phyloP scores from a whole-genome alignment of 2,113 vertebrate genomes.

The Oriolus oriolus region DNA sequence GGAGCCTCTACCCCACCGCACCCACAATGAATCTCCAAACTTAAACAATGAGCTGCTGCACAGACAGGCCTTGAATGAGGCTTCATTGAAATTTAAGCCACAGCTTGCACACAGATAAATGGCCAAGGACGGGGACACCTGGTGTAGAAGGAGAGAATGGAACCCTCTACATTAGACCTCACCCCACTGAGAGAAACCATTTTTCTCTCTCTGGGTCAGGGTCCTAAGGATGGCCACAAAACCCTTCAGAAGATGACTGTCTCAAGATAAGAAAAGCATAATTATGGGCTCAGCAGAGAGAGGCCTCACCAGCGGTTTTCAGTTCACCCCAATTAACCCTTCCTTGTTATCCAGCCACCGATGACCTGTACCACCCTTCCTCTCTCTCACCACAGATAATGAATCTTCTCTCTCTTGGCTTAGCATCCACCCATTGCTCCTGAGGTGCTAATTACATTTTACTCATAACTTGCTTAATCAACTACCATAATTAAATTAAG shows the following conservation, averaged over 20 bases:
- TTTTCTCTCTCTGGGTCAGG: not conserved
- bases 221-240: not conserved
- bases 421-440: not conserved
- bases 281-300: not conserved
- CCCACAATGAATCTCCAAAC: not conserved
- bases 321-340: not conserved
- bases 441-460: not conserved
- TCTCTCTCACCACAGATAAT: not conserved
- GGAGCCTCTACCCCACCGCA: not conserved
- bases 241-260: not conserved
- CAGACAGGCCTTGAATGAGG: not conserved
- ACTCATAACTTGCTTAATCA: not conserved
- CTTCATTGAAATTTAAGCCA: not conserved
- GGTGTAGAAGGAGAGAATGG: fast-evolving
- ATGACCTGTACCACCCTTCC: not conserved
- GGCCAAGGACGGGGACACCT: not conserved
- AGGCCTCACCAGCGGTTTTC: not conserved
- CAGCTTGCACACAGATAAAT: not conserved
- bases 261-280: not conserved
- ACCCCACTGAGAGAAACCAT: not conserved
- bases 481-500: not conserved
- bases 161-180: not conserved
- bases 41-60: not conserved
- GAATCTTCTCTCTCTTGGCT: not conserved
- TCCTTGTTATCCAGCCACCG: not conserved